Base-by-base conservation (phyloP, 2,888 invertebrate species). In the Patella depressa region DNA sequence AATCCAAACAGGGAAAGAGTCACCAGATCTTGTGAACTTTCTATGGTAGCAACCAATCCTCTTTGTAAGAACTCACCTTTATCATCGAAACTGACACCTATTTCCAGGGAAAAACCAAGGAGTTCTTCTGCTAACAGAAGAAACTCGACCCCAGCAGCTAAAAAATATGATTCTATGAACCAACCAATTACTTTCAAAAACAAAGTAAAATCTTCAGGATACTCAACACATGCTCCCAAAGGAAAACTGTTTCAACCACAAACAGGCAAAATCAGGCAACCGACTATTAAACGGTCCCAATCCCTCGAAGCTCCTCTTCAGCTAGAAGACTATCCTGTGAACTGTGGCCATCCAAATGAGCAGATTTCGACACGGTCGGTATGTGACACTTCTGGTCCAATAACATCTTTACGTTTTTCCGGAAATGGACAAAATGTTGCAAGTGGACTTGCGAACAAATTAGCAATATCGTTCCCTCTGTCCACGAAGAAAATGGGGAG, bases 181-280 rank as follows among this genome's bases (percentile, higher is more conserved):
- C 89, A 90, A 72, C 89, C 90, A 5, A 65, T 91, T 34, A 89
- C 89, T 45, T 90, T 90, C 76, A 87, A 88, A 72, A 78, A 79
- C 7, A 89, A 88, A 74, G 84, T 91, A 24, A 89, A 88, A 76
- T 91, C 91, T 12, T 91, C 91, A 29, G 91, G 91, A 15, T 91
- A 91, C 80, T 80, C 86, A 12, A 19, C 19, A 7, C 84, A 81
- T 53, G 78, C 86, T n/a, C 87, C 89, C 34, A 85, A 85, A 72
- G 85, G 75, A 72, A 85, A 83, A 9, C 87, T 87, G 87, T 89
- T 88, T 76, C 82, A 86, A 77, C 88, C 88, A 71, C 82, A 85
- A 75, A 87, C 85, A 53, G 82, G 78, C 53, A 77, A 73, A 73
- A 53, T 71, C 0, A 71, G 17, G 15, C 72, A 15, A 34, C 17